Base-by-base conservation (phyloP, 2,888 invertebrate genomes). In the Leucophora obtusa region DNA sequence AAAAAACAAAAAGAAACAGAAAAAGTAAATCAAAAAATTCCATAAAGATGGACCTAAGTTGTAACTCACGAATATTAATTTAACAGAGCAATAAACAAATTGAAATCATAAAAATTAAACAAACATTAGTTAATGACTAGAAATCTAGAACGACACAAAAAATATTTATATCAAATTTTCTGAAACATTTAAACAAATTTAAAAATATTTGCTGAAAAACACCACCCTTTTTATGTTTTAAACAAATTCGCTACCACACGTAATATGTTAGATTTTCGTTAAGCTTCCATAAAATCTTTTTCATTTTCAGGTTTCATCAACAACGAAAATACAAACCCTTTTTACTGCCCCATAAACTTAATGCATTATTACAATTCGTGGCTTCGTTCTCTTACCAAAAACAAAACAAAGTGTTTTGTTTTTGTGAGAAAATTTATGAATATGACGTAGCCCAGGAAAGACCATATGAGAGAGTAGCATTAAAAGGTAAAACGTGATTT, bases 401-500 rank as follows among this genome's bases (percentile, higher is more conserved):
- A 47, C n/a, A 75, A 62, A 35, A 69, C 18, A 35, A 11, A 10
- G 38, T 33, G n/a, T 51, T 51, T 17, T 56, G 11, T 47, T 63
- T 21, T 54, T 47, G 58, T 65, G 17, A 72, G 18, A 14, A n/a
- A 43, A 33, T 24, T 8, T 54, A 53, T 53, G 54, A 59, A 24
- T 60, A 17, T 73, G 63, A 65, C 71, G 65, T 66, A 65, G 59
- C 38, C 65, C 70, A 59, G 63, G 43, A 65, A 28, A 70, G 59
- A 58, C 65, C 60, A 33, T 68, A 28, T 62, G 28, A 62, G 79
- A 69, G 75, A 58, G 62, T 62, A 63, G 58, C 70, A 66, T 60
- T 70, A 54, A 65, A 79, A 60, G 47, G n/a, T 72, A 53, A 80
- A 80, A 76, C 76, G 80, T 80, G 80, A 76, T 72, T 63, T 75